These are phyloP conservation scores for Machimus atricapillus DNA, from an alignment of 2,888 invertebrate species.

Conservation along the genomic window DNA sequence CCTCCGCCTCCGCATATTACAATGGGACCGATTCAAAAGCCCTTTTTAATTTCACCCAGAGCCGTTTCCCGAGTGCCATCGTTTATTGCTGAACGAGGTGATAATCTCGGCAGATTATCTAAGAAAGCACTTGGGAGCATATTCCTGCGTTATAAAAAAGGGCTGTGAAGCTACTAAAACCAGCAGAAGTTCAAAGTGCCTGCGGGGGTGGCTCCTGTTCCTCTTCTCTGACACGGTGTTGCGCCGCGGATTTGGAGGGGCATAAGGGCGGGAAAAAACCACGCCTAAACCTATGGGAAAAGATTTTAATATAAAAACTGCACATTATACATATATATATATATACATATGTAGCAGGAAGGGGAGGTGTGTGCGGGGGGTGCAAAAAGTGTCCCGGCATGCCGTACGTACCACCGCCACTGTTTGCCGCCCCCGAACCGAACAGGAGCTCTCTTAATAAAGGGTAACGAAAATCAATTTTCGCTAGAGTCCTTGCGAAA, in stretches of 20 bases:
- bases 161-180: not conserved
- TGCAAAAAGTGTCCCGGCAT: too few species aligned
- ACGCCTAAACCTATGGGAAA: not conserved
- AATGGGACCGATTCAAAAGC: not conserved
- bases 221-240: not conserved
- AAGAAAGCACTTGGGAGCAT: not conserved
- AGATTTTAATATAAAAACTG: not conserved
- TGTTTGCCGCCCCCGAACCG: not conserved
- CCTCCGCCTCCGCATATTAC: not conserved
- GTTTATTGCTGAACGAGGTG: not conserved
- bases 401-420: too few species aligned
- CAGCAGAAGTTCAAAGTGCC: not conserved
- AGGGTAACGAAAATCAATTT: conserved; percentile 34
- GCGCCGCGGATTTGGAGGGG: not conserved
- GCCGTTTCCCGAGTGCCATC: not conserved
- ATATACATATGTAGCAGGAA: not conserved
- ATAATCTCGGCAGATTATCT: not conserved
- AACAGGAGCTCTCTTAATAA: conserved; percentile 1
- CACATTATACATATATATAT: not conserved
- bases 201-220: not conserved
- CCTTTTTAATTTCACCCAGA: not conserved
- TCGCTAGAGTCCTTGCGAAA: not conserved
- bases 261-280: not conserved
- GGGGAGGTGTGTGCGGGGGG: not conserved
- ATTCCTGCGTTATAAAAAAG: not conserved